phyloP scores from a whole-genome alignment of 1,140 invertebrate species.

The Cheumatopsyche charites region DNA sequence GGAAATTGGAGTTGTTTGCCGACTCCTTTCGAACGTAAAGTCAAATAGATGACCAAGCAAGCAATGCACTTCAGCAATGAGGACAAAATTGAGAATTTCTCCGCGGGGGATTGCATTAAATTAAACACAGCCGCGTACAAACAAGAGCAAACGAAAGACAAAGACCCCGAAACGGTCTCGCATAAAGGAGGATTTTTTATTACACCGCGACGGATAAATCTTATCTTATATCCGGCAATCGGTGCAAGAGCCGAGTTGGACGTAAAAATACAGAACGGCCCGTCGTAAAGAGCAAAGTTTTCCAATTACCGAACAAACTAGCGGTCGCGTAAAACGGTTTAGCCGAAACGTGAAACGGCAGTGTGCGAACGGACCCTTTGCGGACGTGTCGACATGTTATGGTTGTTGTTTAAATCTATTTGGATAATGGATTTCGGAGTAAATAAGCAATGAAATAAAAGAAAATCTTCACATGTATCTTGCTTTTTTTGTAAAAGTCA shows the following conservation, averaged over 20 bases:
- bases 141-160: not conserved
- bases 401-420: too few relatives aligned
- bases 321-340: not conserved
- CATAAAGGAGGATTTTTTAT: slow-evolving; percentile 40
- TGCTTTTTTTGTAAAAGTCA: too few relatives aligned
- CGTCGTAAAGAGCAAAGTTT: slow-evolving; percentile 42
- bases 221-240: slow-evolving; percentile 31
- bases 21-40: not conserved
- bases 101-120: not conserved
- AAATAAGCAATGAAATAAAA: too few relatives aligned
- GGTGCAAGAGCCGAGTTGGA: slow-evolving; percentile 20
- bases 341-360: too few relatives aligned
- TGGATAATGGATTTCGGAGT: too few relatives aligned
- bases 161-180: not conserved
- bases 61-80: too few relatives aligned
- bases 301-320: slow-evolving; percentile 38
- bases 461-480: too few relatives aligned
- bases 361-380: too few relatives aligned
- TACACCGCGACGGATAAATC: slow-evolving; percentile 38
- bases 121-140: not conserved
- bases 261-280: slow-evolving; percentile 38
- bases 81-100: not conserved
- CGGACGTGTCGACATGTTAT: too few relatives aligned
- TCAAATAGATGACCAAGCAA: too few relatives aligned
- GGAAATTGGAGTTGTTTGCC: too few relatives aligned